Evolutionary conservation across 2,888 invertebrate species (phyloP).

Genomic region (Leptinotarsa rubiginosa): DNA sequence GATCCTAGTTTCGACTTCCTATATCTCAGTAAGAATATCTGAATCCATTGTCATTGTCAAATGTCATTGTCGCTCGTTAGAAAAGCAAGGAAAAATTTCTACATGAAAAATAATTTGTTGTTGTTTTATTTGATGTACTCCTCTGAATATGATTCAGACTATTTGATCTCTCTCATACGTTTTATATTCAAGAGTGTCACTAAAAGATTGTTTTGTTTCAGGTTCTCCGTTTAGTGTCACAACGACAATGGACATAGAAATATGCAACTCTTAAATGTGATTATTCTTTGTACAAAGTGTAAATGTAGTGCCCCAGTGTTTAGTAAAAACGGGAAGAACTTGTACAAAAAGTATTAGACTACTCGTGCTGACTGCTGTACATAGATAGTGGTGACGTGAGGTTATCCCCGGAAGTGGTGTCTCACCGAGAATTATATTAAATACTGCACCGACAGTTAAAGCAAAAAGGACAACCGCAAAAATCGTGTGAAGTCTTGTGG

Average conservation of each 20-base stretch:
- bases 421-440: constrained; percentile 50
- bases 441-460: constrained; percentile 48
- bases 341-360: constrained; percentile 65
- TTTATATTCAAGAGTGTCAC: background rate
- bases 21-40: no score
- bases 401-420: constrained; percentile 60
- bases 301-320: constrained; percentile 68
- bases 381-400: constrained; percentile 61
- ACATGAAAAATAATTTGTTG: no score
- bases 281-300: constrained; percentile 75
- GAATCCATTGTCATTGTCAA: no score
- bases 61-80: no score
- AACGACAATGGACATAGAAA: constrained; percentile 67
- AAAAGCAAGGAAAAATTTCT: no score
- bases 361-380: constrained; percentile 63
- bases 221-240: constrained; percentile 63
- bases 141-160: background rate
- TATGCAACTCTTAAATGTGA: constrained; percentile 71
- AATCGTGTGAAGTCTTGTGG: constrained; percentile 64
- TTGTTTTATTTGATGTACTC: no score
- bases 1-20: no score
- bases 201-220: constrained; percentile 55
- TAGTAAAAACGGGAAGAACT: constrained; percentile 63
- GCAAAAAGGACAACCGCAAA: constrained; percentile 40
- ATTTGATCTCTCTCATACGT: background rate